Percentiles rank a stretch among this genome's conserved stretches.
phyloP scores from a whole-genome alignment of 2,888 invertebrate species.

The Neria commutata region DNA sequence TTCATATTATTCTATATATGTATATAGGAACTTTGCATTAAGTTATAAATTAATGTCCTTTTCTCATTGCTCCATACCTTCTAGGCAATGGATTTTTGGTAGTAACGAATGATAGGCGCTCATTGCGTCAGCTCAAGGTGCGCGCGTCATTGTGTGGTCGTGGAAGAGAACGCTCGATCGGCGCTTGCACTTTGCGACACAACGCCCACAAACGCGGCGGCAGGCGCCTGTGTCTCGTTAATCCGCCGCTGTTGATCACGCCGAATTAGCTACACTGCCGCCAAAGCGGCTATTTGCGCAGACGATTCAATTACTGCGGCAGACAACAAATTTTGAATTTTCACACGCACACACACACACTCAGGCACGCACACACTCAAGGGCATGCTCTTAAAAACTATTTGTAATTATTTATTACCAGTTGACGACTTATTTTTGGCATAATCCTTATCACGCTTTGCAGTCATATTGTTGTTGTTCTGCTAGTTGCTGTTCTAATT shows the following conservation, averaged over 20 bases:
- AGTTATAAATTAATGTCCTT: too few relatives aligned
- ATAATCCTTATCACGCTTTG: conserved; percentile 61
- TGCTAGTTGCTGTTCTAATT: conserved; percentile 14
- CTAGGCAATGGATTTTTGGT: neutral
- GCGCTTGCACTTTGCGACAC: too few relatives aligned
- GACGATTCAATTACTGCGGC: too few relatives aligned
- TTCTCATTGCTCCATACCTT: neutral
- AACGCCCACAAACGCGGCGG: neutral
- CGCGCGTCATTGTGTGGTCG: neutral
- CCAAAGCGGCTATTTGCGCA: too few relatives aligned
- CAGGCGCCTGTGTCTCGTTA: too few relatives aligned
- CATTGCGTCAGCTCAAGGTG: neutral
- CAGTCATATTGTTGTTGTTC: conserved; percentile 53
- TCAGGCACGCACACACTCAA: neutral
- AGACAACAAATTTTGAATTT: neutral
- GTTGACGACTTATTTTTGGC: conserved; percentile 55
- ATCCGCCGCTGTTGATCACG: too few relatives aligned
- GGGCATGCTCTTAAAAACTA: neutral
- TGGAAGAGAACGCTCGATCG: too few relatives aligned
- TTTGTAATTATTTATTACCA: conserved; percentile 44
- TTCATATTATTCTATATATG: too few relatives aligned
- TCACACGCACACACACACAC: neutral
- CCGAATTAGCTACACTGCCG: too few relatives aligned
- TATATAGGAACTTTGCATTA: too few relatives aligned
- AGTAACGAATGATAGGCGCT: neutral